phyloP scores from a whole-genome alignment of 1,140 invertebrate genomes.

The Akabosia matsudoensis region DNA sequence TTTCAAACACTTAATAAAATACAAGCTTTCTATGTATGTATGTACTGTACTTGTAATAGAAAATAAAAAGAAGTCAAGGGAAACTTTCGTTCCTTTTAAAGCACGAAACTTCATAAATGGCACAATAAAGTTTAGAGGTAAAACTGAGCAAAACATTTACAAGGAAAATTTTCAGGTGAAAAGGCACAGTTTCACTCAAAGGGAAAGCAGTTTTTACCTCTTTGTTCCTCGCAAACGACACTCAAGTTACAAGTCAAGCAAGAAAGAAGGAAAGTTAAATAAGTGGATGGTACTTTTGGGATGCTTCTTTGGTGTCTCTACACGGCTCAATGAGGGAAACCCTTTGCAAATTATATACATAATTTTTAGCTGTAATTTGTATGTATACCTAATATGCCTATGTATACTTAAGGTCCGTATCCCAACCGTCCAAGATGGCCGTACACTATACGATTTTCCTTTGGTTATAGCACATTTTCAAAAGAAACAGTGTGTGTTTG shows the following conservation, averaged over 20 bases:
- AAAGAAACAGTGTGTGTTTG: no score
- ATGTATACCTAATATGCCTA: not conserved
- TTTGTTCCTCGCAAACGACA: not conserved
- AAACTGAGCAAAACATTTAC: no score
- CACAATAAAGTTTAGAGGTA: no score
- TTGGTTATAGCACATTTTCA: no score
- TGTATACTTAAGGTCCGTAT: not conserved
- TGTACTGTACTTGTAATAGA: no score
- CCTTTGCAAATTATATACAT: slow-evolving; percentile 5
- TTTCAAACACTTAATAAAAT: no score
- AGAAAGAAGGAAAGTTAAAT: not conserved
- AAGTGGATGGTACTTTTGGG: slow-evolving; percentile 22
- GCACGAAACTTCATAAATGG: no score
- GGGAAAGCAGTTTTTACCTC: slow-evolving; percentile 1
- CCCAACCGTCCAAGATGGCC: no score
- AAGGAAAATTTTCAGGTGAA: slow-evolving; percentile 1
- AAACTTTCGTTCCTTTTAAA: no score
- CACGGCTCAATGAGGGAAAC: not conserved
- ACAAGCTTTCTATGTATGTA: no score
- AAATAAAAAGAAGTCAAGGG: no score
- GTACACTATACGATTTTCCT: no score
- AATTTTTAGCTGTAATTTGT: not conserved
- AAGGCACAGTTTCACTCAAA: slow-evolving; percentile 16
- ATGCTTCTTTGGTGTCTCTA: not conserved
- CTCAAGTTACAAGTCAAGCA: not conserved